Conservation (phyloP, 2,888 invertebrate genomes). For the Stenichneumon culpator region DNA sequence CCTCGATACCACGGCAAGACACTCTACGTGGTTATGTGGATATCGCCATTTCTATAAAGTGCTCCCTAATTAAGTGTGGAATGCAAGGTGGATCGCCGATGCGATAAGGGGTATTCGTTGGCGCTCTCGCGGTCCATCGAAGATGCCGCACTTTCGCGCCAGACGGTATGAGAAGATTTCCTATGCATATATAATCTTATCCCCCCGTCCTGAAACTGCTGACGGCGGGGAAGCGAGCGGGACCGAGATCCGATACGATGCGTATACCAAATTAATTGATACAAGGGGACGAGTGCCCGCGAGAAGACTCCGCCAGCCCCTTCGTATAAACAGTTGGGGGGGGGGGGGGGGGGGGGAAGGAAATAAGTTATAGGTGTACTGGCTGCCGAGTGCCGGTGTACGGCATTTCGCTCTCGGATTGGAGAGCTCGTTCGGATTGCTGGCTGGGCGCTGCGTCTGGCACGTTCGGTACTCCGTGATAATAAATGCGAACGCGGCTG, state of each 20-base stretch:
- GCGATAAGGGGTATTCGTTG: slow-evolving; percentile 53
- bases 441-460: slow-evolving; percentile 54
- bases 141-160: slow-evolving; percentile 57
- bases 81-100: slow-evolving; percentile 61
- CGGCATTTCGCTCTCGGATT: slow-evolving; percentile 51
- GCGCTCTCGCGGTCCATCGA: slow-evolving; percentile 46
- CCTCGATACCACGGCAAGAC: neutral
- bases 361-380: slow-evolving; percentile 46
- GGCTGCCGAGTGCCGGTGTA: slow-evolving; percentile 11
- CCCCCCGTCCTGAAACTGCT: slow-evolving; percentile 28
- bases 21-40: neutral
- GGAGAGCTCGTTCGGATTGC: slow-evolving; percentile 61
- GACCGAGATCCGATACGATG: slow-evolving; percentile 15
- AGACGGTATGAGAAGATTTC: slow-evolving; percentile 47
- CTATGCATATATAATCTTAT: slow-evolving; percentile 38
- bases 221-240: slow-evolving; percentile 27
- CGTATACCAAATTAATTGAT: slow-evolving; percentile 62
- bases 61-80: slow-evolving; percentile 67
- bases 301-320: slow-evolving; percentile 6
- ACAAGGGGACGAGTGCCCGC: slow-evolving; percentile 38
- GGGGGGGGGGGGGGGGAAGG: neutral
- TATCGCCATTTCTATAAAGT: slow-evolving; percentile 51
- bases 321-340: slow-evolving; percentile 38
- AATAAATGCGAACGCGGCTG: slow-evolving; percentile 67
- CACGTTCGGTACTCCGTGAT: slow-evolving; percentile 59